These are phyloP conservation scores for Macrobrachium nipponense DNA, from an alignment of 1,140 invertebrate species.

Conservation along the genomic window DNA sequence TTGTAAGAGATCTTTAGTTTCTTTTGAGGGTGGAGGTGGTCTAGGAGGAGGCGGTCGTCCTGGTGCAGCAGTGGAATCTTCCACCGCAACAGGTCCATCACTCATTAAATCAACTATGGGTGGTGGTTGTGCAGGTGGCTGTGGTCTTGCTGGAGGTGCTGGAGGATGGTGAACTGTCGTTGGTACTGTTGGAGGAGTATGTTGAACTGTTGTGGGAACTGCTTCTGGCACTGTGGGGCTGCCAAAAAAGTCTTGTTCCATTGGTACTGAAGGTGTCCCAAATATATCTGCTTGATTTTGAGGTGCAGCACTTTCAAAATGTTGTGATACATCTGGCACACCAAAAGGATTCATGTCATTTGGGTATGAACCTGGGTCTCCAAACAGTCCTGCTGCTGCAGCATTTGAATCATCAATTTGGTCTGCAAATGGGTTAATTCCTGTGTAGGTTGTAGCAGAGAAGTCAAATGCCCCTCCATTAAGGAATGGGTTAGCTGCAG, in stretches of 20 bases:
- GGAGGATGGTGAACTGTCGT: constrained; percentile 2
- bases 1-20: constrained; percentile 86
- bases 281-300: constrained; percentile 49
- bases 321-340: constrained; percentile 26
- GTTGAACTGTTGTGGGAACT: background rate
- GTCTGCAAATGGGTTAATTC: constrained; percentile 67
- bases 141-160: constrained; percentile 46
- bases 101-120: constrained; percentile 48
- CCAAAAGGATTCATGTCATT: constrained; percentile 64
- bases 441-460: constrained; percentile 48
- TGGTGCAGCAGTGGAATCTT: constrained; percentile 65
- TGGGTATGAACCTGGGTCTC: constrained; percentile 51
- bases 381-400: constrained; percentile 56
- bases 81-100: constrained; percentile 16
- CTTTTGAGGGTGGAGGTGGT: constrained; percentile 75
- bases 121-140: constrained; percentile 56
- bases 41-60: constrained; percentile 71
- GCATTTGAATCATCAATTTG: constrained; percentile 61
- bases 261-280: constrained; percentile 37
- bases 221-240: background rate
- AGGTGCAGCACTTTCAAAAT: constrained; percentile 22
- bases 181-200: constrained; percentile 8
- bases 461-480: constrained; percentile 64
- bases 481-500: constrained; percentile 72
- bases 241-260: constrained; percentile 33